Evolutionary conservation across 2,113 vertebrate species (phyloP), one percentile per base, ranked within the genome.

Genomic region (Lathamus discolor): DNA sequence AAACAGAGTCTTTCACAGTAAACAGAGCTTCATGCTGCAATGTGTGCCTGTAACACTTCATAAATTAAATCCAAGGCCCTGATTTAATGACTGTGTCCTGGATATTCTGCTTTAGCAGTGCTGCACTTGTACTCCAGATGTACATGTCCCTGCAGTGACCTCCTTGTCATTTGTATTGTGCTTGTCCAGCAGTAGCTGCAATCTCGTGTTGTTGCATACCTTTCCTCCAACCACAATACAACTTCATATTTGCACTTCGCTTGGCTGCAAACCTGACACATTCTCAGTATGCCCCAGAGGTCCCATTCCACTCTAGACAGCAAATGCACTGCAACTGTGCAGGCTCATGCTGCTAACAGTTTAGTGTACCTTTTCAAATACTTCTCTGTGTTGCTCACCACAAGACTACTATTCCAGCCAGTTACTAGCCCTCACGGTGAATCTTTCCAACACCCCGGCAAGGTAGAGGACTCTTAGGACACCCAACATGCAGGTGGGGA

Each of bases 31-130:
- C 73, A 55, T 91, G 72, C 93, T 92, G 78, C 68, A 91, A 85
- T 33, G 59, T 91, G 88, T 95, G 96, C 76, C 92, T 94, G 81
- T 76, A 94, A 96, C 94, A 95, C 93, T 96, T 93, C 83, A 96
- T 91, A 95, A 97, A 97, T 97, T 93, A 86, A 97, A 97, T 96
- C 83, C 81, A 92, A 88, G 69, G 37, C 87, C 7, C 1, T 77
- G 89, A 97, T 95, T 95, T 96, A 92, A 97, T 97, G 96, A 95
- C 78, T 37, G 69, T 5, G 28, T 88, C 86, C 88, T 86, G 87
- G 80, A 93, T 95, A 95, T 76, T 94, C 85, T 80, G 88, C 90
- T 93, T 96, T 81, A 92, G 74, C 93, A 67, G 69, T 5, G 14
- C 35, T 91, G 86, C 76, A 77, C 93, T 96, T 88, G 78, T 59